Evolutionary conservation across 2,888 invertebrate species (phyloP), one percentile per base, ranked within the genome.

Genomic region (Sinohyriopsis cumingii): DNA sequence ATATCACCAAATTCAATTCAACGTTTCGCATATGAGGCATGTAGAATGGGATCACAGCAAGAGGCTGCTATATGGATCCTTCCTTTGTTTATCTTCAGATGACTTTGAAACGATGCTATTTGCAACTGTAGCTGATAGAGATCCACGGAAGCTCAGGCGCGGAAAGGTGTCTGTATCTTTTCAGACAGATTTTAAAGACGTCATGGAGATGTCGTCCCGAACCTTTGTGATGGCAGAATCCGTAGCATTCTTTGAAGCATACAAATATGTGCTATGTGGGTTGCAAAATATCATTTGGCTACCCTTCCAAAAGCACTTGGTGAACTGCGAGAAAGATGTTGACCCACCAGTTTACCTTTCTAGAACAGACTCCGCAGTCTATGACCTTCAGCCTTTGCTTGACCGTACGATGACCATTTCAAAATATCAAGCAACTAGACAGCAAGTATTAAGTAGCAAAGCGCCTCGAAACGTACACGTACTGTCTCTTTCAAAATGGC

Each of bases 221-320:
- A 53, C 28, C 18, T 84, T 80, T 68, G 70, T 93, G 0, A 94
- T 95, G 94, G 92, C 94, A 5, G 95, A 95, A 87, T 93, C 94
- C 66, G 93, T 93, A 63, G 93, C 94, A 0, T 96, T 94, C 88
- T 95, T 95, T 86, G 95, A 95, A 85, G 94, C 95, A 0, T 96
- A 95, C 85, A 92, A 93, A 76, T 93, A 94, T 83, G 94, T 95
- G 0, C 90, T 95, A 66, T 92, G 91, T 76, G 94, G 93, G 18
- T 86, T 96, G 24, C 93, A 94, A 83, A 89, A 89, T 1, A 92
- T 93, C 65, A 71, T 70, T 0, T 72, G 80, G 9, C 65, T 85
- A 19, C 82, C 83, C 2, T 83, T 85, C 65, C 68, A 79, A 65
- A 72, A 70, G 54, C 78, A 84, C 63, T 75, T 85, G 18, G 75